phyloP scores from a whole-genome alignment of 2,113 vertebrate genomes.

The Callorhinus ursinus region DNA sequence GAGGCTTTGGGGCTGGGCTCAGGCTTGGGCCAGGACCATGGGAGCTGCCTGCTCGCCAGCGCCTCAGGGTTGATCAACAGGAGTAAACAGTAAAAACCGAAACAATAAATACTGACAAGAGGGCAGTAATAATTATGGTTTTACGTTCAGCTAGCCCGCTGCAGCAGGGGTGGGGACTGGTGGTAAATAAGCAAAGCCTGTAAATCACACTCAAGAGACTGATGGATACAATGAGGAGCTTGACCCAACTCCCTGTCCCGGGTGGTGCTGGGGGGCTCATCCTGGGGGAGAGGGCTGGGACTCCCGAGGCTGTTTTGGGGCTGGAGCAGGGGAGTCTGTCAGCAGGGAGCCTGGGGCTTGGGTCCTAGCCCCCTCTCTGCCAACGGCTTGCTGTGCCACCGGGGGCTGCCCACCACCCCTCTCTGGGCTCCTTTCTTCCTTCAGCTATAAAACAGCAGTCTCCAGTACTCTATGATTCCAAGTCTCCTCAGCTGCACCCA shows the following conservation, averaged over 20 bases:
- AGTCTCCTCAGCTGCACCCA: neutral
- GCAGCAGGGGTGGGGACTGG: neutral
- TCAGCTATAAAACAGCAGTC: neutral
- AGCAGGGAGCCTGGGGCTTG: neutral
- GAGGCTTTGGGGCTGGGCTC: rapidly evolving
- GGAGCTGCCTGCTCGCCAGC: neutral
- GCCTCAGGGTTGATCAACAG: neutral
- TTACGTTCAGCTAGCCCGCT: neutral
- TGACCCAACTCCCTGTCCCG: neutral
- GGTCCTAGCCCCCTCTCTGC: neutral
- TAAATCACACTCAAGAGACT: neutral
- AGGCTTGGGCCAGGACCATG: neutral
- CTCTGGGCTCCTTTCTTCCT: constrained; percentile 43
- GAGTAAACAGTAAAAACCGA: neutral
- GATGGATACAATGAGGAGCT: neutral
- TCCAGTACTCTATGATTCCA: neutral
- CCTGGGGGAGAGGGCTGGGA: neutral
- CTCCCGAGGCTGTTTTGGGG: neutral
- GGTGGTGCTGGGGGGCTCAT: neutral
- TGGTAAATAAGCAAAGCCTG: neutral
- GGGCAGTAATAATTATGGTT: neutral
- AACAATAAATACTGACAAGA: neutral
- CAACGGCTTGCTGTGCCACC: neutral
- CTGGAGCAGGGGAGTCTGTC: neutral
- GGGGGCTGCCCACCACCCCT: rapidly evolving